Conservation (phyloP, 2,888 invertebrate genomes). For the Strigamia maritima region DNA sequence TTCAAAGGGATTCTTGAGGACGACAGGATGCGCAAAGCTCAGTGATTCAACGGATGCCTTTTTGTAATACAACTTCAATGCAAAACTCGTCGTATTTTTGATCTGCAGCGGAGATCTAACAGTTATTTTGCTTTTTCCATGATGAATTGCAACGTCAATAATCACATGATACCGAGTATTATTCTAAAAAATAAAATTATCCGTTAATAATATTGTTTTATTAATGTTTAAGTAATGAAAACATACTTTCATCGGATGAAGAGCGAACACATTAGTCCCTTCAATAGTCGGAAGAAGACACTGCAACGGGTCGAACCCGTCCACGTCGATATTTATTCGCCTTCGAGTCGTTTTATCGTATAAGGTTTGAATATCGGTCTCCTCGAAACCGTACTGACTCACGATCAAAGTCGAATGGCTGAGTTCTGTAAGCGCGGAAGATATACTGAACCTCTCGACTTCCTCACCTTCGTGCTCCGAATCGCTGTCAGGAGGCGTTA, state of each 20-base stretch:
- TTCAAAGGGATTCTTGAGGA: slow-evolving; percentile 67
- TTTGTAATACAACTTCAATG: slow-evolving; percentile 70
- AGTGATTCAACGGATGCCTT: slow-evolving; percentile 66
- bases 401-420: slow-evolving; percentile 40
- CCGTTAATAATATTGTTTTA: too few relatives aligned
- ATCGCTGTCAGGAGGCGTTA: slow-evolving; percentile 44
- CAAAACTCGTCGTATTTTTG: slow-evolving; percentile 72
- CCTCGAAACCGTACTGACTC: slow-evolving; percentile 37
- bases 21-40: slow-evolving; percentile 49
- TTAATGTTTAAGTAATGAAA: too few relatives aligned
- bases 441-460: slow-evolving; percentile 46
- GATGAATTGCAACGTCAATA: slow-evolving; percentile 63
- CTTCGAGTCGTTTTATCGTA: slow-evolving; percentile 65
- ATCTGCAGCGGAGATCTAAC: slow-evolving; percentile 74
- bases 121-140: slow-evolving; percentile 61
- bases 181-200: slow-evolving; percentile 49
- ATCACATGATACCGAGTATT: slow-evolving; percentile 65
- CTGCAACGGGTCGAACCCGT: slow-evolving; percentile 51
- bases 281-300: slow-evolving; percentile 50
- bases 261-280: slow-evolving; percentile 48
- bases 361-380: slow-evolving; percentile 55
- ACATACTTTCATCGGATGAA: slow-evolving; percentile 52
- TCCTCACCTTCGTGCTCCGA: slow-evolving; percentile 46
- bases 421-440: slow-evolving; percentile 47
- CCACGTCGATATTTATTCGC: slow-evolving; percentile 60